phyloP scores from a whole-genome alignment of 2,113 vertebrate genomes.

The Riparia riparia region DNA sequence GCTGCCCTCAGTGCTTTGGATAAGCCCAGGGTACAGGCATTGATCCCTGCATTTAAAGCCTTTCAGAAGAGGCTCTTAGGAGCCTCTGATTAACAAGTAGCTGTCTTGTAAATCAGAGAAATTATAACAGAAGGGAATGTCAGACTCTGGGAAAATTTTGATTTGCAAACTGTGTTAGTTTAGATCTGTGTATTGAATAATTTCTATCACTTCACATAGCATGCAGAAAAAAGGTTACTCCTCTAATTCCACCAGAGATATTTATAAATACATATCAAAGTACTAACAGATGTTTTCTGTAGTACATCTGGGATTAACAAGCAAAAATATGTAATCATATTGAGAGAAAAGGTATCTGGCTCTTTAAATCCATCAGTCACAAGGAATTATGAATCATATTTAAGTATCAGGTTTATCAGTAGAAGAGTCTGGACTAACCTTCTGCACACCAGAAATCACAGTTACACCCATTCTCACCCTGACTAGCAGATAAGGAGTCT shows the following conservation, averaged over 20 bases:
- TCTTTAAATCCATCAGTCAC: constrained; percentile 10
- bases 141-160: not conserved
- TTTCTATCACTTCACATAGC: not conserved
- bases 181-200: not conserved
- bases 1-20: not conserved
- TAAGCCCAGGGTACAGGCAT: not conserved
- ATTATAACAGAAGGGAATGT: not conserved
- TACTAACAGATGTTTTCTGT: not conserved
- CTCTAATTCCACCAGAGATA: not conserved
- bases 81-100: not conserved
- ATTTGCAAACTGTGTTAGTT: not conserved
- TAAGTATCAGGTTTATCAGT: not conserved
- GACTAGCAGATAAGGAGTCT: not conserved
- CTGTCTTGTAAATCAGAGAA: not conserved
- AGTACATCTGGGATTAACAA: not conserved
- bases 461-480: not conserved
- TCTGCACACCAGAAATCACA: not conserved
- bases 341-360: not conserved
- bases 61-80: not conserved
- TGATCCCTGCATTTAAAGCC: not conserved
- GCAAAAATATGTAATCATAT: not conserved
- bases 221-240: not conserved
- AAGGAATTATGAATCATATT: constrained; percentile 5
- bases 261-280: not conserved
- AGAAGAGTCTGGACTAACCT: not conserved